These are phyloP conservation scores for Arenaria interpres DNA, from an alignment of 2,113 vertebrate genomes.

Conservation along the genomic window DNA sequence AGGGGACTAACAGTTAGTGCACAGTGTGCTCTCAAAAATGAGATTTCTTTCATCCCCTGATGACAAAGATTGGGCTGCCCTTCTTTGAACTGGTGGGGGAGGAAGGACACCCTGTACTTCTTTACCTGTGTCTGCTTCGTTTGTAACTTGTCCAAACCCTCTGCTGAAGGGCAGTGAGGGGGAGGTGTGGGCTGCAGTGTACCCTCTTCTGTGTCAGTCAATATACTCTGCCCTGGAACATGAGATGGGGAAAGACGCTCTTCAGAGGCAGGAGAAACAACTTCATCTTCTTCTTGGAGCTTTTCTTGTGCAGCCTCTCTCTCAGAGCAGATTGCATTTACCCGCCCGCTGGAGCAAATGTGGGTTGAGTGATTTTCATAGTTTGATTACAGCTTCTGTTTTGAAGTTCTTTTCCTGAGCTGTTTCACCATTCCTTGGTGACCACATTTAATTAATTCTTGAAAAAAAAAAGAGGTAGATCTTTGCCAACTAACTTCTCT, in stretches of 20 bases:
- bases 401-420: not conserved
- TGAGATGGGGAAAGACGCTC: not conserved
- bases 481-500: not conserved
- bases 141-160: not conserved
- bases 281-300: not conserved
- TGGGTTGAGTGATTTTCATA: not conserved
- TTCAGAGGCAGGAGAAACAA: not conserved
- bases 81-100: not conserved
- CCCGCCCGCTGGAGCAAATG: not conserved
- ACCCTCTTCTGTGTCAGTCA: not conserved
- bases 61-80: not conserved
- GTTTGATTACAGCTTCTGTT: constrained; percentile 15
- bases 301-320: not conserved
- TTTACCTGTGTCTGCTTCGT: not conserved
- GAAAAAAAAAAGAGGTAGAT: not conserved
- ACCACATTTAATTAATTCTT: constrained; percentile 7
- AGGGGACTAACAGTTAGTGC: not conserved
- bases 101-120: not conserved
- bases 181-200: not conserved
- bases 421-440: not conserved
- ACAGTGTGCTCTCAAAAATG: not conserved
- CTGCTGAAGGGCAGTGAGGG: not conserved
- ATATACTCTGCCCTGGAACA: not conserved
- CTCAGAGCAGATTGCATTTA: not conserved
- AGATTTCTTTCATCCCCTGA: not conserved